Evolutionary conservation across 1,140 invertebrate genomes (phyloP).

Genomic region (Alviniconcha marisindica): DNA sequence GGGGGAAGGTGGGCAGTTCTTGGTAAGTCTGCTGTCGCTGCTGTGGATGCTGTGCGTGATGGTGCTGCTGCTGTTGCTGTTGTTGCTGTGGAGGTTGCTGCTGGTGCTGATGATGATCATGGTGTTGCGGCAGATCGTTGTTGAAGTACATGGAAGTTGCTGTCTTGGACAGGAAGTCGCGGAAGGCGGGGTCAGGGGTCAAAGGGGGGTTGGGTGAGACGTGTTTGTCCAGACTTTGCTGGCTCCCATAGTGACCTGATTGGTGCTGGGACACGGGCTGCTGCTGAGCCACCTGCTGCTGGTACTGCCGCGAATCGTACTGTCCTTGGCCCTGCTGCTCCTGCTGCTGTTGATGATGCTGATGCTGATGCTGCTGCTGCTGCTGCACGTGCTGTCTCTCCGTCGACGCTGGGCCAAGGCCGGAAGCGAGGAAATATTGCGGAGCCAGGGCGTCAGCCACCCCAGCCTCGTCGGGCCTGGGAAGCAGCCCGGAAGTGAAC

Average conservation of each 20-base stretch:
- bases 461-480: not conserved
- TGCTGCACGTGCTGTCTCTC: not conserved
- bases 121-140: not conserved
- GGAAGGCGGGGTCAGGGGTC: not conserved
- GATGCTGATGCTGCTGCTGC: constrained; percentile 18
- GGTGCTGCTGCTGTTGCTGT: not conserved
- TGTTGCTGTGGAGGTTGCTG: constrained; percentile 9
- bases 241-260: not conserved
- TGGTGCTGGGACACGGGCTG: not conserved
- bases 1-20: constrained; percentile 18
- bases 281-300: not conserved
- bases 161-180: not conserved
- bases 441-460: not conserved
- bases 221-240: not conserved
- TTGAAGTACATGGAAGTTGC: not conserved
- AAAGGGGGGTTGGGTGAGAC: not conserved
- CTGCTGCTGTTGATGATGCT: constrained; percentile 27
- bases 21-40: not conserved
- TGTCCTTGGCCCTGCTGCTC: not conserved
- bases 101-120: not conserved
- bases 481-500: not conserved
- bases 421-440: not conserved
- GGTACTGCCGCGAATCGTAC: not conserved
- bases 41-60: not conserved
- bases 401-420: not conserved